Percentiles rank a stretch among this genome's conserved stretches.
These are phyloP conservation scores for Diplazon laetatorius DNA, from an alignment of 2,888 invertebrate species.

Conservation along the genomic window DNA sequence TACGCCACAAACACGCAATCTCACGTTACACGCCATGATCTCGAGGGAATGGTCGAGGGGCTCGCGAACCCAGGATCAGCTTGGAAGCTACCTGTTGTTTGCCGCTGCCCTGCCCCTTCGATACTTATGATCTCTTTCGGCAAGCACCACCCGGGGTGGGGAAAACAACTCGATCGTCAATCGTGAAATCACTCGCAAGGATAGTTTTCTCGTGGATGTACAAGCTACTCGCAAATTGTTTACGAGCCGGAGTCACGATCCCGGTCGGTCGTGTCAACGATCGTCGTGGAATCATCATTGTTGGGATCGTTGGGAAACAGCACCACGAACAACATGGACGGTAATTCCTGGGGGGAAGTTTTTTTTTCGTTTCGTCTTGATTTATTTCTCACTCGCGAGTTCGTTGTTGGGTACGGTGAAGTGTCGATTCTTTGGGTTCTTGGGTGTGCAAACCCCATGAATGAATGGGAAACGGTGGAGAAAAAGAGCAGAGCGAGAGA, in stretches of 20 bases:
- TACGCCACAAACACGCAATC: background rate
- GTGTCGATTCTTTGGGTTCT: too few species aligned
- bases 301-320: too few species aligned
- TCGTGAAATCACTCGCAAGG: slow-evolving; percentile 4
- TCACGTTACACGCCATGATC: slow-evolving; percentile 5
- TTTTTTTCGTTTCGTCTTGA: background rate
- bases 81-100: slow-evolving; percentile 42
- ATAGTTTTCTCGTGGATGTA: background rate
- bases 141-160: background rate
- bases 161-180: slow-evolving; percentile 2
- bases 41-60: slow-evolving; percentile 24
- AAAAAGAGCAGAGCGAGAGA: too few species aligned
- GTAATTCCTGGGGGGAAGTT: slow-evolving; percentile 2
- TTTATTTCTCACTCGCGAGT: slow-evolving; percentile 27
- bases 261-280: slow-evolving; percentile 16
- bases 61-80: slow-evolving; percentile 24
- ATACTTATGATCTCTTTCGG: background rate
- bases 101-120: too few species aligned
- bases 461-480: too few species aligned
- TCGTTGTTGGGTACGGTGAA: background rate
- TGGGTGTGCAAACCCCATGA: too few species aligned
- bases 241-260: slow-evolving; percentile 47
- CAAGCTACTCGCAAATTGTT: slow-evolving; percentile 9
- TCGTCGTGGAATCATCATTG: background rate
- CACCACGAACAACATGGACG: background rate